A percentile compares a stretch with the other conserved stretches of the same genome.
These are phyloP conservation scores for Drosophila nigritarsus DNA, from an alignment of 2,888 invertebrate species.

Conservation along the genomic window DNA sequence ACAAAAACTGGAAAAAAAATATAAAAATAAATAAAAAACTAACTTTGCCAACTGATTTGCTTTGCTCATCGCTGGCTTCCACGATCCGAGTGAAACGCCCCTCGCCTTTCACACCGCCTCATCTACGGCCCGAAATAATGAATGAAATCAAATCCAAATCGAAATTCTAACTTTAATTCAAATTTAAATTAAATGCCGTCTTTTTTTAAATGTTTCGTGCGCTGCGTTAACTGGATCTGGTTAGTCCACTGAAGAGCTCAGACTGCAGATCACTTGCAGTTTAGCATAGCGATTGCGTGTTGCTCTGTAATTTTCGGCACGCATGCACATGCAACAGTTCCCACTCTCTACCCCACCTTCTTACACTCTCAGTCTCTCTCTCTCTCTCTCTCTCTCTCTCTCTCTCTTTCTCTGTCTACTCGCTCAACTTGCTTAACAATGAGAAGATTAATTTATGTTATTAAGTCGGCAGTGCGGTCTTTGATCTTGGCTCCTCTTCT, in stretches of 20 bases:
- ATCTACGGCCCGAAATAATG: slow-evolving; percentile 55
- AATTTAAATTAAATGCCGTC: slow-evolving; percentile 78
- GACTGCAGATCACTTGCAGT: slow-evolving; percentile 34
- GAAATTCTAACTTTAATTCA: slow-evolving; percentile 64
- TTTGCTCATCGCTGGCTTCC: slow-evolving; percentile 38
- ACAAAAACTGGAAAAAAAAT: slow-evolving; percentile 29
- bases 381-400: neutral
- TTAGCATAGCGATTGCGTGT: slow-evolving; percentile 68
- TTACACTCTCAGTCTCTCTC: slow-evolving; percentile 8
- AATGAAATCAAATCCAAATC: slow-evolving; percentile 75
- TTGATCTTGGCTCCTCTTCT: slow-evolving; percentile 76
- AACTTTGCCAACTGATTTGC: slow-evolving; percentile 63
- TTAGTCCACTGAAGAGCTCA: slow-evolving; percentile 49
- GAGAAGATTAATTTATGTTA: slow-evolving; percentile 84
- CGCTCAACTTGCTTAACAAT: slow-evolving; percentile 67
- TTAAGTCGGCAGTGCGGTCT: slow-evolving; percentile 82
- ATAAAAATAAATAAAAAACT: slow-evolving; percentile 23
- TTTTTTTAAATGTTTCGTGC: slow-evolving; percentile 41
- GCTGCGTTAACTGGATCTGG: slow-evolving; percentile 72
- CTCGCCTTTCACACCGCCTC: slow-evolving; percentile 20
- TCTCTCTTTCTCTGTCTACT: slow-evolving; percentile 2
- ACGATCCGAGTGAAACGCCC: slow-evolving; percentile 22
- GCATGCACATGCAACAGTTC: slow-evolving; percentile 55
- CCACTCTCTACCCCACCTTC: slow-evolving; percentile 14
- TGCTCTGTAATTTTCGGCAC: slow-evolving; percentile 63